phyloP scores from a whole-genome alignment of 2,113 vertebrate species.

The Trinectes maculatus region DNA sequence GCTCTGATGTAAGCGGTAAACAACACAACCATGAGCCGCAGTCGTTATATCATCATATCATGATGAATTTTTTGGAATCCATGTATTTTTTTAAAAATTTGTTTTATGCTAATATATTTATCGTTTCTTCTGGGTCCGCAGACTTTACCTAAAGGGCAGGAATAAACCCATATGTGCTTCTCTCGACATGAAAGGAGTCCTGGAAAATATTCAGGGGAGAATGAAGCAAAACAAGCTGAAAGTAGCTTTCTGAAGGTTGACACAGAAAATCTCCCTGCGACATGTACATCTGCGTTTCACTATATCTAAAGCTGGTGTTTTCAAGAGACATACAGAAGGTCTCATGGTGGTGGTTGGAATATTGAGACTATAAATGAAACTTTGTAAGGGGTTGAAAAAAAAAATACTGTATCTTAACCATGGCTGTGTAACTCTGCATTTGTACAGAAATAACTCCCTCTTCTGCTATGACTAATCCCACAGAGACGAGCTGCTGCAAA shows the following conservation, averaged over 20 bases:
- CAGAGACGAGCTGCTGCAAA: slow-evolving; percentile 7
- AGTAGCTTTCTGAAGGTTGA: background rate
- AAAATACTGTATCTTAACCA: too few relatives aligned
- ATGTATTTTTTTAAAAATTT: too few relatives aligned
- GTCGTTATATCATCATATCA: too few relatives aligned
- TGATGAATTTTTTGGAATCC: too few relatives aligned
- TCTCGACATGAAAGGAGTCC: rapidly evolving
- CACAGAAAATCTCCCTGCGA: background rate
- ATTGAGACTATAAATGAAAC: too few relatives aligned
- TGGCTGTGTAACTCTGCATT: too few relatives aligned
- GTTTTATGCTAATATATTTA: too few relatives aligned
- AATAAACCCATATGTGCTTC: slow-evolving; percentile 38
- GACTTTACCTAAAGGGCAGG: background rate
- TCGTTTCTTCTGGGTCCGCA: slow-evolving; percentile 40
- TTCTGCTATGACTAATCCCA: slow-evolving; percentile 1
- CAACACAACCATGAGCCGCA: background rate
- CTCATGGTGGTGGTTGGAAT: background rate
- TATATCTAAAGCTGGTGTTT: slow-evolving; percentile 2
- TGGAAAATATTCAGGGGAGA: rapidly evolving
- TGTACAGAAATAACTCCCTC: too few relatives aligned
- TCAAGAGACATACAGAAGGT: too few relatives aligned
- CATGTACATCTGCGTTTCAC: too few relatives aligned
- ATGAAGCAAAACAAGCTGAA: background rate
- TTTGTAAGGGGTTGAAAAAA: too few relatives aligned
- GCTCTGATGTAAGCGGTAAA: slow-evolving; percentile 71